Percentiles rank a stretch among this genome's conserved stretches.
These are phyloP conservation scores for Oenanthe oenanthe DNA, from an alignment of 2,113 vertebrate species.

Conservation along the genomic window DNA sequence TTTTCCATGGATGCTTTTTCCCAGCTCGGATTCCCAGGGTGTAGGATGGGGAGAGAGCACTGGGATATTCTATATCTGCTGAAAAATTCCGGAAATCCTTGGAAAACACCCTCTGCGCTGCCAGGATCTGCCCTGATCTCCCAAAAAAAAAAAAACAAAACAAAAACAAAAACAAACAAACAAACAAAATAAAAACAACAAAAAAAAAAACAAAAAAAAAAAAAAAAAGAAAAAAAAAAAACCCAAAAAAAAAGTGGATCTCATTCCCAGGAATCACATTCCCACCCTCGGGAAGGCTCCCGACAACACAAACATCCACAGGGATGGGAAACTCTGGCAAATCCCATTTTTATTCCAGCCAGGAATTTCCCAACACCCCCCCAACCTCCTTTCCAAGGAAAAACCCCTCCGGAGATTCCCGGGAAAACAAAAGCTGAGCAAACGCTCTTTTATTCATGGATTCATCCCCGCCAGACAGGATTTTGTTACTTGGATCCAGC, in stretches of 20 bases:
- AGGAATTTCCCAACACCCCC: not conserved
- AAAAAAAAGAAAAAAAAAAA: too few relatives aligned
- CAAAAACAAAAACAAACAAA: too few relatives aligned
- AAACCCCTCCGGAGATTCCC: not conserved
- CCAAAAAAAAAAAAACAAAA: not conserved
- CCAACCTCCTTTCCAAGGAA: not conserved
- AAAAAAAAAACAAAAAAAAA: too few relatives aligned
- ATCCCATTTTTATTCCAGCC: not conserved
- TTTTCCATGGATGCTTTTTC: not conserved
- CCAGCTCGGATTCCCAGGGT: fast-evolving
- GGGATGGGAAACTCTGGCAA: not conserved
- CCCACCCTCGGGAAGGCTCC: not conserved
- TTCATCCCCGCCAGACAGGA: not conserved
- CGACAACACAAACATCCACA: not conserved
- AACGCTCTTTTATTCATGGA: not conserved
- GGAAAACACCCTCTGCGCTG: fast-evolving
- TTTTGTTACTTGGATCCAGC: not conserved
- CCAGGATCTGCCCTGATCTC: not conserved
- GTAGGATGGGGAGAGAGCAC: not conserved
- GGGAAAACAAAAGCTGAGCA: not conserved
- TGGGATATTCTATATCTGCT: fast-evolving
- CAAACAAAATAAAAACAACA: too few relatives aligned
- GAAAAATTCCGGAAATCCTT: not conserved
- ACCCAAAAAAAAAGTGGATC: not conserved
- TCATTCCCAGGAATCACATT: not conserved